Percentiles rank a stretch among this genome's conserved stretches.
These are phyloP conservation scores for Herminia tarsipennalis DNA, from an alignment of 2,888 invertebrate genomes.

Conservation along the genomic window DNA sequence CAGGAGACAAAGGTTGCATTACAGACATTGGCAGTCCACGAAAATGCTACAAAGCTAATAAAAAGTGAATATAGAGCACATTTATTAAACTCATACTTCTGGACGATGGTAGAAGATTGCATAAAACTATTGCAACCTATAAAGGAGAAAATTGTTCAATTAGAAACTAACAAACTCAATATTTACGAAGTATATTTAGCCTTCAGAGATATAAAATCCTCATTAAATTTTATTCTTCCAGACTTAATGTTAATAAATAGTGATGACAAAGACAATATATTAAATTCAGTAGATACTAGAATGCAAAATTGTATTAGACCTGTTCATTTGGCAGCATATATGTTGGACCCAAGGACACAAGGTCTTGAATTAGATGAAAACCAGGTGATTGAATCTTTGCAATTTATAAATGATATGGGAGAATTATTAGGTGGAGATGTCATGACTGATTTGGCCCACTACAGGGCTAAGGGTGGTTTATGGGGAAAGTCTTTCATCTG, in stretches of 20 bases:
- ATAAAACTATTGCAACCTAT: slow-evolving; percentile 24
- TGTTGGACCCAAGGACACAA: slow-evolving; percentile 33
- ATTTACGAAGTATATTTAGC: slow-evolving; percentile 26
- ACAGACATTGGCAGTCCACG: slow-evolving; percentile 29
- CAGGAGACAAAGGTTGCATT: slow-evolving; percentile 24
- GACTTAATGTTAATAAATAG: slow-evolving; percentile 18
- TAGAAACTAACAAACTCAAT: slow-evolving; percentile 14
- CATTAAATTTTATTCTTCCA: slow-evolving; percentile 19
- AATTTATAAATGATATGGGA: slow-evolving; percentile 23
- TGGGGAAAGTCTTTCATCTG: slow-evolving; percentile 29
- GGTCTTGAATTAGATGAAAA: slow-evolving; percentile 29
- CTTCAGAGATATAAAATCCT: slow-evolving; percentile 25
- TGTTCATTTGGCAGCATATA: slow-evolving; percentile 30
- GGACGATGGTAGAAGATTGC: slow-evolving; percentile 25
- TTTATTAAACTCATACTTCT: slow-evolving; percentile 30
- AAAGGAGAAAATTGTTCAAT: slow-evolving; percentile 22
- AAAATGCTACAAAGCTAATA: slow-evolving; percentile 20
- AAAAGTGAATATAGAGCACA: slow-evolving; percentile 20
- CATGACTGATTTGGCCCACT: slow-evolving; percentile 28
- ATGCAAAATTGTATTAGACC: slow-evolving; percentile 20
- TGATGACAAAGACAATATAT: slow-evolving; percentile 19
- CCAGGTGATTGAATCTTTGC: slow-evolving; percentile 28
- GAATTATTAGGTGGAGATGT: slow-evolving; percentile 27
- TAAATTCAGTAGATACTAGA: slow-evolving; percentile 12
- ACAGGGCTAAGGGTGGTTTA: slow-evolving; percentile 28